Base-by-base conservation (phyloP, 2,888 invertebrate genomes). In the Latrodectus elegans region DNA sequence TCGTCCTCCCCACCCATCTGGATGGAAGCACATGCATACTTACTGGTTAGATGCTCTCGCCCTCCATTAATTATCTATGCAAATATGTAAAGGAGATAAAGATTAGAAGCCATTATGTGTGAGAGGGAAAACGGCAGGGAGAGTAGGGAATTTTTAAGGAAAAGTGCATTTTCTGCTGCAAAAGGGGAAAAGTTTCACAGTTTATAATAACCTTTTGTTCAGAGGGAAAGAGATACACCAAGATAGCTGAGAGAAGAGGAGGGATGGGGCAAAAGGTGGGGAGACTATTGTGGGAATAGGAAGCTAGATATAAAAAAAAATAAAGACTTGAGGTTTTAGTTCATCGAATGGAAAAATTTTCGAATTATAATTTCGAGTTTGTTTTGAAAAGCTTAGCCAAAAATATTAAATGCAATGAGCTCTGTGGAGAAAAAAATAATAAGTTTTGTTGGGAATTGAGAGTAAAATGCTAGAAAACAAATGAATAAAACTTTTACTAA, bases 71-170 rank as follows among this genome's bases (percentile, higher is more conserved):
- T 80, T 80, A 80, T 80, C 72, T 80, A 80, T 80, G 71, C 79
- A 80, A 80, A 80, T 80, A 80, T 80, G 72, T 71, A 72, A 80
- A 80, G 38, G 74, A 80, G 79, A 80, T 72, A 72, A 80, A 71
- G 79, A 72, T 80, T 80, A 72, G 55, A 80, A 80, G 55, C 79
- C 79, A 72, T 80, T 72, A 80, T 22, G 22, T 67, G 68, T n/a
- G 65, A 60, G 22, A n/a, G n/a, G 52, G 10, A 17, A 49, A 72
- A 55, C 55, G 60, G n/a, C 60, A 60, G 12, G 60, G n/a, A 11
- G 60, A 60, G 60, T n/a, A 77, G 55, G 67, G 68, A 78, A 74
- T 82, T 80, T 80, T 80, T 60, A 26, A 64, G 51, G 72, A 72
- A 80, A 80, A 80, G 64, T 80, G 60, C 79, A 78, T 10, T 70